These are phyloP conservation scores for Eristalinus sepulchralis DNA, from an alignment of 2,888 invertebrate species.

Conservation along the genomic window DNA sequence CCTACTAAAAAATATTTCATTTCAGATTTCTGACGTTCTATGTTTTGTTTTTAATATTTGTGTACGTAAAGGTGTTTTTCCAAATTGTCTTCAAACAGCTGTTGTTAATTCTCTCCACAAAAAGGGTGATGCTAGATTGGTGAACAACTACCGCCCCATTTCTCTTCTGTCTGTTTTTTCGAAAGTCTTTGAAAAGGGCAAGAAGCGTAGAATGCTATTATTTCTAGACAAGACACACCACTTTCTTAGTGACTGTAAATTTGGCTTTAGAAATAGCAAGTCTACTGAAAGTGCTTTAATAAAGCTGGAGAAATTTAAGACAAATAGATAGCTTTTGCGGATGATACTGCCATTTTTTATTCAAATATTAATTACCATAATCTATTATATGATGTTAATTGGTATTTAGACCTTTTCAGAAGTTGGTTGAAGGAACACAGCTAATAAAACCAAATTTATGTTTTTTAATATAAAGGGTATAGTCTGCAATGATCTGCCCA, in stretches of 20 bases:
- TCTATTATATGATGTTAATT: neutral
- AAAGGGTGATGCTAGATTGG: too few relatives aligned
- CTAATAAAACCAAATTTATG: neutral
- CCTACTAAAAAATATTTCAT: too few relatives aligned
- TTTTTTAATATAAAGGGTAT: neutral
- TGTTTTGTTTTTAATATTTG: conserved; percentile 13
- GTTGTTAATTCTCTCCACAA: too few relatives aligned
- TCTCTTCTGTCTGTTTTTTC: too few relatives aligned
- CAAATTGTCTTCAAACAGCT: conserved; percentile 8
- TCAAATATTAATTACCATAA: neutral
- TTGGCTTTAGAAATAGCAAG: too few relatives aligned
- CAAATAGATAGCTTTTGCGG: conserved; percentile 4
- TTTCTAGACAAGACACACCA: too few relatives aligned
- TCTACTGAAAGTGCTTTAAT: too few relatives aligned
- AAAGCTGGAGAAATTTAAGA: too few relatives aligned
- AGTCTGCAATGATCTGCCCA: neutral
- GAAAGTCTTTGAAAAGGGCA: too few relatives aligned
- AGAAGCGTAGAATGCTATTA: too few relatives aligned
- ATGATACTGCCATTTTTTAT: neutral
- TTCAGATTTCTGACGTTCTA: conserved; percentile 13
- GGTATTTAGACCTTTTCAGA: neutral
- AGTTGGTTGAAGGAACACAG: conserved; percentile 7
- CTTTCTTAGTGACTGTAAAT: too few relatives aligned
- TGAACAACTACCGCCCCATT: too few relatives aligned
- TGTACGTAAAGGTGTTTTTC: conserved; percentile 1